Base-by-base conservation (phyloP, 1,140 invertebrate genomes). In the Drosophila lini region DNA sequence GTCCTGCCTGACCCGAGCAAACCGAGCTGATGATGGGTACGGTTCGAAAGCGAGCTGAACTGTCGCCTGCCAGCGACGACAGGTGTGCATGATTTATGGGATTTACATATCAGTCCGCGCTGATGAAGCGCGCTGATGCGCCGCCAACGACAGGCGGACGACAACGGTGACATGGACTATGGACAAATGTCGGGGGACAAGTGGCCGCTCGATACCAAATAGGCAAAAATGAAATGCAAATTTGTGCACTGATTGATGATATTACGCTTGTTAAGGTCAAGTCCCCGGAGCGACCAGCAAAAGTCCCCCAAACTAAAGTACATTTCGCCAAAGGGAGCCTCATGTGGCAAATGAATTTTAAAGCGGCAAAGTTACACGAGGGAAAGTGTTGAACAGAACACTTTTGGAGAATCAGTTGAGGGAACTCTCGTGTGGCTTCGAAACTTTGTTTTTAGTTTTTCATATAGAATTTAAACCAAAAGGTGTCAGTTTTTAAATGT, bases 1-100 rank as follows among this genome's bases (percentile, higher is more conserved):
- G 48, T 69, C 45, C 65, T 42, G 65, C 42, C 60, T 65, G 45
- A 50, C 57, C 65, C 60, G 67, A 42, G 56, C 67, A 40, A 45
- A 48, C 44, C 41, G 25, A 61, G 31, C 55, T 69, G 56, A 38
- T 25, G 53, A 56, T 40, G 53, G 19, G 58, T 53, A 47, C 31
- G 42, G 52, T 34, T 22, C 16, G 50, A 5, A 59, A 41, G 64
- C 53, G 64, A 65, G 28, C 60, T 45, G 58, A 65, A 45, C 78
- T 75, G 82, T 78, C 69, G 61, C 48, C 53, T 85, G 78, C 68
- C 83, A 83, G 77, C 80, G 80, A 67, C 84, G 84, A 88, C 84
- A 88, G 84, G 84, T 88, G 84, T 88, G 84, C 84, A 89, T 88
- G 84, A 88, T 88, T 89, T 89, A 88, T 88, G 84, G 78, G 78